These are phyloP conservation scores for Endotricha flammealis DNA, from an alignment of 2,888 invertebrate species.

Conservation along the genomic window DNA sequence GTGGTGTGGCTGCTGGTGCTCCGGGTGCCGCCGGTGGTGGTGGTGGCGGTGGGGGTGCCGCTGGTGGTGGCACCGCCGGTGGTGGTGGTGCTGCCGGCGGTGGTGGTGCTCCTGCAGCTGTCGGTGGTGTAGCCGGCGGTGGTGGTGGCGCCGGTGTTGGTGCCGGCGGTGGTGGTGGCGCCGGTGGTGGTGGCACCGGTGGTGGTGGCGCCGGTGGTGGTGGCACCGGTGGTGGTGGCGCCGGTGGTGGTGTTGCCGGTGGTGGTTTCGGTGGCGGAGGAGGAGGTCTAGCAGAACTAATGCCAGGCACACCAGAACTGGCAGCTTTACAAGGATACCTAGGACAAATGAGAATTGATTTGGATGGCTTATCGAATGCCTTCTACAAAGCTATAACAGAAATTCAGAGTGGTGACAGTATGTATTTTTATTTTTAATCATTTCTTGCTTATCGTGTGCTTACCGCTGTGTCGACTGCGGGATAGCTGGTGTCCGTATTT, in stretches of 20 bases:
- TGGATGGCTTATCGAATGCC: conserved; percentile 36
- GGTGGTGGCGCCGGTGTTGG: too few relatives aligned
- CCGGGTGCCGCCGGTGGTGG: too few relatives aligned
- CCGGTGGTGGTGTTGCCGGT: background rate
- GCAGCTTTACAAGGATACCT: conserved; percentile 23
- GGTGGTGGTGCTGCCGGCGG: too few relatives aligned
- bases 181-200: conserved; percentile 2
- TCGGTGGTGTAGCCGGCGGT: too few relatives aligned
- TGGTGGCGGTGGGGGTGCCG: too few relatives aligned
- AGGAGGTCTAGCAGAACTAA: background rate
- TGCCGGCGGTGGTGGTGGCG: background rate
- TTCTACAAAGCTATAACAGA: conserved; percentile 33
- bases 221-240: conserved; percentile 5
- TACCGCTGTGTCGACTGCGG: too few relatives aligned
- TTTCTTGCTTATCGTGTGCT: too few relatives aligned
- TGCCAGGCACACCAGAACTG: conserved; percentile 22
- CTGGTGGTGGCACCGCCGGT: too few relatives aligned
- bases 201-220: conserved; percentile 1
- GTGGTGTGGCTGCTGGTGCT: too few relatives aligned
- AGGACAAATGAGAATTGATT: conserved; percentile 30
- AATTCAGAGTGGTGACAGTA: conserved; percentile 12
- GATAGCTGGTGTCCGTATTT: too few relatives aligned
- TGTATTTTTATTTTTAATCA: background rate
- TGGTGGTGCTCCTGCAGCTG: too few relatives aligned
- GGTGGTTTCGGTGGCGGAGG: background rate